A percentile compares a stretch with the other conserved stretches of the same genome.
These are phyloP conservation scores for Hemiprocne comata DNA, from an alignment of 2,113 vertebrate genomes.

Conservation along the genomic window DNA sequence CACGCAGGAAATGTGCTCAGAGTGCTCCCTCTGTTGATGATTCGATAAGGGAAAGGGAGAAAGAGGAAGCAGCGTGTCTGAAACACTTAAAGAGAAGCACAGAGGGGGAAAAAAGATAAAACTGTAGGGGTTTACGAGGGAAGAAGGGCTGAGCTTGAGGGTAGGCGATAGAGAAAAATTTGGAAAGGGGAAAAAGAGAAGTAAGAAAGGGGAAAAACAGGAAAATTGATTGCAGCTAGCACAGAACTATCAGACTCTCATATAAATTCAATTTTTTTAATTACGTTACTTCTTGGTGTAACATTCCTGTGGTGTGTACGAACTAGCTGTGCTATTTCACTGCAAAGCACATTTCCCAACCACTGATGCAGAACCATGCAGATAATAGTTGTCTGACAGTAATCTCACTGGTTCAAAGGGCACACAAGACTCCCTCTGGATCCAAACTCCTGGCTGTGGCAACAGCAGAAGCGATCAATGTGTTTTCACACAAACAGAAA, in stretches of 20 bases:
- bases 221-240: neutral
- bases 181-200: neutral
- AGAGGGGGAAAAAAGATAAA: neutral
- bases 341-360: neutral
- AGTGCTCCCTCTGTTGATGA: constrained; percentile 32
- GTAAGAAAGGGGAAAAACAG: neutral
- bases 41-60: neutral
- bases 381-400: neutral
- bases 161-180: neutral
- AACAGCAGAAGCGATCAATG: neutral
- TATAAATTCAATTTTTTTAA: neutral
- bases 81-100: accelerated
- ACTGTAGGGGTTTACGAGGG: neutral
- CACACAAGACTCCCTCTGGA: neutral
- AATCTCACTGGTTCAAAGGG: neutral
- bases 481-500: neutral
- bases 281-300: neutral
- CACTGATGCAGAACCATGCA: neutral
- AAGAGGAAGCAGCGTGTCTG: neutral
- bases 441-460: neutral
- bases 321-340: neutral
- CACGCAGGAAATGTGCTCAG: neutral
- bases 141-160: neutral
- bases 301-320: neutral
- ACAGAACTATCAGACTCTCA: neutral